Evolutionary conservation across 2,797 vertebrate species (phyloP).

Genomic region (Falco columbarius): DNA sequence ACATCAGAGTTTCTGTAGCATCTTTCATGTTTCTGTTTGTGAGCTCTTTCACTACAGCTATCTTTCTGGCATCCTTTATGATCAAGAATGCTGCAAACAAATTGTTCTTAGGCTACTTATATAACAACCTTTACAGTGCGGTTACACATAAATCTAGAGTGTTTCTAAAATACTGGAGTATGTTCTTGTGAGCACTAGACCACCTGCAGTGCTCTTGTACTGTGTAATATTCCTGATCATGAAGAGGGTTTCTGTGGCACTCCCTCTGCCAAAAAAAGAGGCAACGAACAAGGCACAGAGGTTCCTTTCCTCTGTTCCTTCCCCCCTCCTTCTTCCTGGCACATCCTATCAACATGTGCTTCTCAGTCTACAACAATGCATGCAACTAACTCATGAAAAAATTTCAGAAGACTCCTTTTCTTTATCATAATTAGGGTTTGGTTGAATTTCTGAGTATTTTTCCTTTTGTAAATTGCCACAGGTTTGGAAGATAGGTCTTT

Average conservation of each 20-base stretch:
- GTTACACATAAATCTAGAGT: background rate
- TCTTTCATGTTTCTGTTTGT: background rate
- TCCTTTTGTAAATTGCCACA: background rate
- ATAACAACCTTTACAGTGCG: background rate
- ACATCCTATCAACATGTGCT: accelerated
- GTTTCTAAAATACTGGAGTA: background rate
- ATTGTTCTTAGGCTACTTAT: background rate
- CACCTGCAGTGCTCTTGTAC: background rate
- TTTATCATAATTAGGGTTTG: background rate
- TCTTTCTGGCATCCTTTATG: background rate
- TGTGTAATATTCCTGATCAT: background rate
- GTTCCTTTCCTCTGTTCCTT: background rate
- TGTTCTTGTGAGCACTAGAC: background rate
- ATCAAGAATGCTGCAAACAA: background rate
- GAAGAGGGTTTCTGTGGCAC: background rate
- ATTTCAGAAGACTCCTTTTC: background rate
- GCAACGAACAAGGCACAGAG: background rate
- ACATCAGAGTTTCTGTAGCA: background rate
- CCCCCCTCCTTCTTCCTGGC: accelerated
- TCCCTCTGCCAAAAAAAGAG: background rate
- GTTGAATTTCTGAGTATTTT: background rate
- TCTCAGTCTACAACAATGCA: background rate
- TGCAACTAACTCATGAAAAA: background rate
- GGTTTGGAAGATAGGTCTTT: background rate
- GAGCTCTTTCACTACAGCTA: background rate